These are phyloP conservation scores for Littorina saxatilis DNA, from an alignment of 1,140 invertebrate species.

Conservation along the genomic window DNA sequence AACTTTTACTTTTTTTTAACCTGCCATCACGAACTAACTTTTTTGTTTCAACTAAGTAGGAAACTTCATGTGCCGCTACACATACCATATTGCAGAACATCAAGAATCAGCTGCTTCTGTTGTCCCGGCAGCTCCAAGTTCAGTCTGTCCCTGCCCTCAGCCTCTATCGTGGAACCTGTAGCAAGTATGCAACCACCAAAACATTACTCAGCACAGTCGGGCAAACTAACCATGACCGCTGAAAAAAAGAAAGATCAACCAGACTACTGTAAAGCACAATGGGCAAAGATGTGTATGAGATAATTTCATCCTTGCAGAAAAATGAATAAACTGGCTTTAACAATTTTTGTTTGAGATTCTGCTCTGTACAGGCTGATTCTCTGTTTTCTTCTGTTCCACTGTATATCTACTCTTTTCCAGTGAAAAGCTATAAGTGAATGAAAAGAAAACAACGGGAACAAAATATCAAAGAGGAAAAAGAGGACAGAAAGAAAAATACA, in stretches of 20 bases:
- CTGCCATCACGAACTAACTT: not conserved
- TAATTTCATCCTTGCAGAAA: too few species aligned
- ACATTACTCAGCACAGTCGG: not conserved
- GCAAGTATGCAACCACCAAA: not conserved
- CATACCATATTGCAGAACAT: slow-evolving; percentile 38
- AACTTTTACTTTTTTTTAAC: not conserved
- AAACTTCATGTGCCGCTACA: not conserved
- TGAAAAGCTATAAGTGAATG: too few species aligned
- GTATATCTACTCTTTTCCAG: too few species aligned
- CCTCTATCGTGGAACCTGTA: slow-evolving; percentile 46
- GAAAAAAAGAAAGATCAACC: not conserved
- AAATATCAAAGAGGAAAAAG: too few species aligned
- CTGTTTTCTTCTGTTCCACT: too few species aligned
- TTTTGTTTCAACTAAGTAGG: not conserved
- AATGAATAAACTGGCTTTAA: too few species aligned
- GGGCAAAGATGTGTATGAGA: too few species aligned
- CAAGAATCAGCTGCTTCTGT: slow-evolving; percentile 41
- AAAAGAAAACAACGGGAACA: too few species aligned
- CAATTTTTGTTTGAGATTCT: too few species aligned
- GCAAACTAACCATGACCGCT: not conserved
- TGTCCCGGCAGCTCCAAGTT: slow-evolving; percentile 46
- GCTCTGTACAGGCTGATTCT: too few species aligned
- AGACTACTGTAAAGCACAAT: not conserved
- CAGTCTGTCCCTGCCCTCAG: slow-evolving; percentile 42
- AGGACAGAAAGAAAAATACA: too few species aligned